These are phyloP conservation scores for Notechis scutatus DNA, from an alignment of 2,113 vertebrate species.

Conservation along the genomic window DNA sequence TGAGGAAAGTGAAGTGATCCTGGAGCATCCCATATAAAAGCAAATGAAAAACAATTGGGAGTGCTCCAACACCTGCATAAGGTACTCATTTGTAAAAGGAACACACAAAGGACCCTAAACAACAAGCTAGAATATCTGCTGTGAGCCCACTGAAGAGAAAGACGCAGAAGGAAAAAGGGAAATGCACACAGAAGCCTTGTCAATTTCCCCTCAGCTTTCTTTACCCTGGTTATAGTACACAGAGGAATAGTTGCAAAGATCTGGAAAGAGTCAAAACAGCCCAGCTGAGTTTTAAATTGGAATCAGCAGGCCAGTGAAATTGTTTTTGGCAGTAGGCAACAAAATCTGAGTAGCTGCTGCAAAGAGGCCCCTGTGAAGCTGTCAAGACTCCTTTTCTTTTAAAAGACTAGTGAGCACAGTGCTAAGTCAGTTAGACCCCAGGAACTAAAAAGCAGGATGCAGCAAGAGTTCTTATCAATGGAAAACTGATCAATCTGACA, in stretches of 20 bases:
- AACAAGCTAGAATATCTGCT: neutral
- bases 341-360: neutral
- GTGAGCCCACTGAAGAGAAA: neutral
- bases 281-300: neutral
- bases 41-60: neutral
- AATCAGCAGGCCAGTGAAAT: neutral
- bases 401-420: neutral
- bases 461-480: neutral
- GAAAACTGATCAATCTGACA: neutral
- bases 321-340: neutral
- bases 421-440: neutral
- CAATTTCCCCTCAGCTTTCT: neutral
- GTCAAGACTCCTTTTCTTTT: neutral
- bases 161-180: neutral
- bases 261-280: neutral
- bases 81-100: neutral
- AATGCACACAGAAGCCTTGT: neutral
- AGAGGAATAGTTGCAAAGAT: neutral
- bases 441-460: neutral
- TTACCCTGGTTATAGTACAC: neutral
- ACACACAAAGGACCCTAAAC: neutral
- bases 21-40: neutral
- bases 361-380: neutral
- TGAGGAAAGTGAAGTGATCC: neutral
- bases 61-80: neutral